A percentile compares a stretch with the other conserved stretches of the same genome.
These are phyloP conservation scores for Neopipo cinnamomea DNA, from an alignment of 2,113 vertebrate genomes.

Conservation along the genomic window DNA sequence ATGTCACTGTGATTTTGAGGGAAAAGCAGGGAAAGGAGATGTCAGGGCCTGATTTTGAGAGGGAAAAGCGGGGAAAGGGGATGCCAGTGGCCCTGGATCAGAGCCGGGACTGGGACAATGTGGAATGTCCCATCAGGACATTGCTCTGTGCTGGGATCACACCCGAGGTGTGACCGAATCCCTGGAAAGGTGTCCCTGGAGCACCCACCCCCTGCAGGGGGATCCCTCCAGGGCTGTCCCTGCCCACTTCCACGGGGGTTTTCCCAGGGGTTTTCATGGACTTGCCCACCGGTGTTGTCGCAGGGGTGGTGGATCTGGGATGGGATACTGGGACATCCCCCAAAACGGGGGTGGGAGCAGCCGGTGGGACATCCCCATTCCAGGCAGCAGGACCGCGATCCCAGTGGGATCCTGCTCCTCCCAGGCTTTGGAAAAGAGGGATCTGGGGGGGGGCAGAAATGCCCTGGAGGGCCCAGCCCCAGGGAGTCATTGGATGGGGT, in stretches of 20 bases:
- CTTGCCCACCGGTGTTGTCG: not conserved
- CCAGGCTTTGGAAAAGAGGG: rapidly evolving
- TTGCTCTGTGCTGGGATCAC: not conserved
- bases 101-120: not conserved
- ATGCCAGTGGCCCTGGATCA: not conserved
- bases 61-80: not conserved
- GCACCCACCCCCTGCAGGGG: rapidly evolving
- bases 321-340: too few species aligned
- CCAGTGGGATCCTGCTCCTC: not conserved
- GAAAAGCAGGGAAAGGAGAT: too few species aligned
- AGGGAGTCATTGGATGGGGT: too few species aligned
- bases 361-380: not conserved
- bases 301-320: rapidly evolving
- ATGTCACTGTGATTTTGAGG: too few species aligned
- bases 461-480: not conserved
- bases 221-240: not conserved
- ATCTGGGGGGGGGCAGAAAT: not conserved
- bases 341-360: not conserved
- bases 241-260: rapidly evolving
- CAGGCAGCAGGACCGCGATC: not conserved
- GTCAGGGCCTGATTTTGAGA: not conserved
- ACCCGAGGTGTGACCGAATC: not conserved
- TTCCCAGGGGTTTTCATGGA: not conserved
- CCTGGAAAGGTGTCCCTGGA: rapidly evolving
- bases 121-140: not conserved